These are phyloP conservation scores for Doryteuthis pealeii DNA, from an alignment of 1,140 invertebrate genomes.

Conservation along the genomic window DNA sequence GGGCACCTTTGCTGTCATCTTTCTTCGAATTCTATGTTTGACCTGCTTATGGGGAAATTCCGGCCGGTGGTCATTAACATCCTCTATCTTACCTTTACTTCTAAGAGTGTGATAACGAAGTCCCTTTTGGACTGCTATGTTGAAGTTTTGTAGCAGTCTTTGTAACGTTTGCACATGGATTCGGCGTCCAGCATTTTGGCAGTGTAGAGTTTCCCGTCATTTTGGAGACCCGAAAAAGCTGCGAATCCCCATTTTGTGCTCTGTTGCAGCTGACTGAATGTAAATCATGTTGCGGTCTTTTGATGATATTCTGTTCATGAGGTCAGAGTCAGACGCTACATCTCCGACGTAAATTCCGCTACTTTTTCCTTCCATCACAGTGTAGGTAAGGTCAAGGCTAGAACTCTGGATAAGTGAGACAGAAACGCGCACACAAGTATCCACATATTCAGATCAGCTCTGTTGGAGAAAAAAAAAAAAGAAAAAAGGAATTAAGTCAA, in stretches of 20 bases:
- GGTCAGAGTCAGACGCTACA: background rate
- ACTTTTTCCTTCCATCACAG: background rate
- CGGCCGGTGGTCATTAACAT: slow-evolving; percentile 95
- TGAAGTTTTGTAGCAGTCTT: slow-evolving; percentile 32
- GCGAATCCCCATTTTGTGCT: background rate
- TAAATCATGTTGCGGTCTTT: background rate
- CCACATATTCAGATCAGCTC: too few species aligned
- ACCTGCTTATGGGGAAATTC: slow-evolving; percentile 65
- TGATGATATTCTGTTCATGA: background rate
- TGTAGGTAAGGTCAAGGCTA: background rate
- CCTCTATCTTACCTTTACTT: slow-evolving; percentile 57
- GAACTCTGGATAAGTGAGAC: too few species aligned
- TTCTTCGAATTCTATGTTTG: slow-evolving; percentile 59
- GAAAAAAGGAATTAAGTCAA: too few species aligned
- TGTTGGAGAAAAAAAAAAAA: too few species aligned
- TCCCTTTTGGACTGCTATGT: slow-evolving; percentile 41
- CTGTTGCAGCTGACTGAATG: background rate
- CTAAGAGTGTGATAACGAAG: slow-evolving; percentile 40
- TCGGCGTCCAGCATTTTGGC: slow-evolving; percentile 38
- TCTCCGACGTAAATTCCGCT: background rate
- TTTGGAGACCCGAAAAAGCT: slow-evolving; percentile 31
- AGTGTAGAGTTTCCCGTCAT: slow-evolving; percentile 34
- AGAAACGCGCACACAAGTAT: too few species aligned
- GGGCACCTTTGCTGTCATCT: slow-evolving; percentile 60
- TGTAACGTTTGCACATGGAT: slow-evolving; percentile 13